Base-by-base conservation (phyloP, 2,113 vertebrate genomes). In the Chloropsis hardwickii region DNA sequence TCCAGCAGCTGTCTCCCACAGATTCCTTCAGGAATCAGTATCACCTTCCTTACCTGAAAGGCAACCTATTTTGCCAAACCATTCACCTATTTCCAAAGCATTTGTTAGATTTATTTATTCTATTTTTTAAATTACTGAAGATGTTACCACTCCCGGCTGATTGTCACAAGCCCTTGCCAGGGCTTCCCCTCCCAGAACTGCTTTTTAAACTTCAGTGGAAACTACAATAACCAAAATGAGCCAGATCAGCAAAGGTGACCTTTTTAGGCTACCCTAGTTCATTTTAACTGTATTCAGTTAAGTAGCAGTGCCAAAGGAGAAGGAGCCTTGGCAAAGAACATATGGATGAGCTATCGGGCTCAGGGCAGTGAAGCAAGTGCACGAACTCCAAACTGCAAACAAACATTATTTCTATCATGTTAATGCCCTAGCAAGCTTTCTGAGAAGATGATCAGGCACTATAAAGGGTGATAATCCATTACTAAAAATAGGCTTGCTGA, bases 361-460 rank as follows among this genome's bases (percentile, higher is more conserved):
- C 65, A 48, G 61, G 21, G 22, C 28, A 85, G 39, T 28, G 28
- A 76, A 74, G 21, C 12, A 76, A 92, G 23, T 5, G 12, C 42
- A 88, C 39, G 50, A 86, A 77, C 42, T 47, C 61, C 7, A 6
- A 78, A 91, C 47, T 24, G 25, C 77, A 92, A 86, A 48, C 54
- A 84, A 87, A 86, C 58, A 79, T 77, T 72, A 69, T 83, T 94
- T 93, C 71, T 95, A 82, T 51, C n/a, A 88, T 29, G 71, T 47
- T 93, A 94, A 94, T 92, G 51, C 76, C 64, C 64, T 54, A 80
- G 82, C 82, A 93, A 96, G 90, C 78, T 92, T 92, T 86, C 93
- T 42, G 53, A 96, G 96, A 87, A 92, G 96, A 95, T 86, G 94
- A 96, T 94, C 82, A 77, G 96, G 76, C 76, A 95, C 94, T 96